Evolutionary conservation across 2,888 invertebrate genomes (phyloP).

Genomic region (Lepidonotus clava): DNA sequence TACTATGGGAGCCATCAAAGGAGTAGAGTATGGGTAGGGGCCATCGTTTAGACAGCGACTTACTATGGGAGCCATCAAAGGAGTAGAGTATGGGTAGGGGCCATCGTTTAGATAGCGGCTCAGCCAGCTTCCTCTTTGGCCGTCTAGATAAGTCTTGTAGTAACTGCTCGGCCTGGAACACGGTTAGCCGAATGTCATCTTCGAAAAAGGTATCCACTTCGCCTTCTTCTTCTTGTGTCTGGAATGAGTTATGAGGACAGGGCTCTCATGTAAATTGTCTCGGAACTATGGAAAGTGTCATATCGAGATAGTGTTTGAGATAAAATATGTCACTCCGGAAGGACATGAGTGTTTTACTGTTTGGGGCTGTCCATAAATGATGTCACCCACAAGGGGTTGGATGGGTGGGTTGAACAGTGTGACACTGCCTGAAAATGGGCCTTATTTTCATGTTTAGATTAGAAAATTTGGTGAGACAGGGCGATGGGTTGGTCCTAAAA

Average conservation of each 20-base stretch:
- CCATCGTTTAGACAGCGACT: conserved; percentile 68
- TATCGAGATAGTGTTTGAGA: neutral
- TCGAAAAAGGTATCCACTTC: conserved; percentile 57
- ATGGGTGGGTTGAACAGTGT: neutral
- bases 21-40: conserved; percentile 73
- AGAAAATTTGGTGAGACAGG: too few species aligned
- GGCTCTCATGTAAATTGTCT: neutral
- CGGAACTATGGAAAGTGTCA: too few species aligned
- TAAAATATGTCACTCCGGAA: neutral
- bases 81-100: conserved; percentile 73
- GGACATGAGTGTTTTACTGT: neutral
- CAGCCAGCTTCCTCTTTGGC: conserved; percentile 69
- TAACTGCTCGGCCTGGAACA: conserved; percentile 61
- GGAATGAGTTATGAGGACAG: too few species aligned
- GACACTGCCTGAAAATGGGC: neutral
- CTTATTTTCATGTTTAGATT: too few species aligned
- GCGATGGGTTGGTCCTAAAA: too few species aligned
- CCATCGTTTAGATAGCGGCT: conserved; percentile 70
- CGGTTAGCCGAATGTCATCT: conserved; percentile 64
- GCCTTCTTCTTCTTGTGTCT: conserved; percentile 55
- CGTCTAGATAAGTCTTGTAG: conserved; percentile 59
- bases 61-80: conserved; percentile 71
- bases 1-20: conserved; percentile 71
- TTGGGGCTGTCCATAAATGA: neutral
- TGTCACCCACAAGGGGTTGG: neutral